Base-by-base conservation (phyloP, 2,888 invertebrate species). In the Erebia ligea region DNA sequence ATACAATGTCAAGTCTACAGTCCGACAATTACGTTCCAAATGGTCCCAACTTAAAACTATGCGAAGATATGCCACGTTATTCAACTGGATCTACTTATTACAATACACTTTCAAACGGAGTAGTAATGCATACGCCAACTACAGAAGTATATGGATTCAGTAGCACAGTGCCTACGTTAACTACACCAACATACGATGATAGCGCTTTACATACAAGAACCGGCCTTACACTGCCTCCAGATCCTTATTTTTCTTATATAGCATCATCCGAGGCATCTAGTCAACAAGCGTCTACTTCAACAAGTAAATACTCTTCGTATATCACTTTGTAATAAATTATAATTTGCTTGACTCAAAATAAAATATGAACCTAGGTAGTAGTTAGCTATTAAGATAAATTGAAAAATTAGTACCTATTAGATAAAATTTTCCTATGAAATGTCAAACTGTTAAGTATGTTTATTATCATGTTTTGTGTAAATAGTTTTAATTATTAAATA, bases 1-100 rank as follows among this genome's bases (percentile, higher is more conserved):
- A 81, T 76, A 82, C 86, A 66, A 76, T 92, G 78, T 80, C 89
- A 67, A 76, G 89, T 73, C 70, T 92, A 70, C 73, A 85, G 75
- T 80, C 89, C 73, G 93, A 93, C 80, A 90, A 82, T 75, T 92
- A 92, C 77, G 86, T 93, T 17, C 92, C 93, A 6, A 92, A 92
- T 73, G 91, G 92, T 74, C 82, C 86, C 45, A 87, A 84, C 82
- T 84, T 91, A 64, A 92, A 92, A 76, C 79, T 90, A 45, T 87
- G 81, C 69, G 92, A 93, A 61, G 92, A 92, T 73, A 82, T 91
- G 74, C 76, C 84, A 21, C 82, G 91, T 42, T 92, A 86, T 72
- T 76, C 86, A 52, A 67, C 84, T 52, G 82, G 84, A 25, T 81
- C 88, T 58, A 74, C 89, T 5, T 91, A 90, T 76, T 91, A 89